A percentile compares a stretch with the other conserved stretches of the same genome.
phyloP scores from a whole-genome alignment of 2,888 invertebrate species.

The Mechanitis messenoides region DNA sequence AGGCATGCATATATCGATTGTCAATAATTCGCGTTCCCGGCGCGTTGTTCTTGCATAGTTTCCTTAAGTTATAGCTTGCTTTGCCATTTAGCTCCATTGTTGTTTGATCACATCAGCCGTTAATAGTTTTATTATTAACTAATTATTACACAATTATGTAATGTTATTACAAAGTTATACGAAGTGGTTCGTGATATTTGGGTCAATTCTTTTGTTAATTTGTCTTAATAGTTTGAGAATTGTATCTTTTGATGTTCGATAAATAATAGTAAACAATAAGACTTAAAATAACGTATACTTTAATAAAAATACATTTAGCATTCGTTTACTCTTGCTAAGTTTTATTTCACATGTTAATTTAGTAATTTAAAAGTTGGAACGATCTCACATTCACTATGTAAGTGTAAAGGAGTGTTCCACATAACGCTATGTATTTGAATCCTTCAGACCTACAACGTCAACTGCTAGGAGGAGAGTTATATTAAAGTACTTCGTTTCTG shows the following conservation, averaged over 20 bases:
- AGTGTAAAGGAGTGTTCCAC: conserved; percentile 51
- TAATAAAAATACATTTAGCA: not conserved
- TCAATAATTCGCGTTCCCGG: conserved; percentile 45
- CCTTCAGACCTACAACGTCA: conserved; percentile 49
- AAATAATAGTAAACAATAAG: too few relatives aligned
- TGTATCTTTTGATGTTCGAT: too few relatives aligned
- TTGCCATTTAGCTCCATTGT: conserved; percentile 22
- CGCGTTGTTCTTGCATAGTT: conserved; percentile 39
- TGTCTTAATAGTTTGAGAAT: not conserved
- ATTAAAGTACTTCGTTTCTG: not conserved
- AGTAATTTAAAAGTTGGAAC: conserved; percentile 48
- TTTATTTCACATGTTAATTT: conserved; percentile 22
- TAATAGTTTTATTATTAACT: not conserved
- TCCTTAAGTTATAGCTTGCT: conserved; percentile 37
- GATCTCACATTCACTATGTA: conserved; percentile 46
- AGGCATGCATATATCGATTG: conserved; percentile 47
- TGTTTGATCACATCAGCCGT: conserved; percentile 7
- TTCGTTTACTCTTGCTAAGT: conserved; percentile 10
- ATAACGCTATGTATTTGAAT: conserved; percentile 56
- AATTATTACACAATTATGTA: not conserved
- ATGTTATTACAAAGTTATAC: not conserved
- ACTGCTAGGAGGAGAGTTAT: not conserved
- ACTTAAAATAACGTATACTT: too few relatives aligned
- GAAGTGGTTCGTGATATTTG: too few relatives aligned
- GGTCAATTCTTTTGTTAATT: not conserved